These are phyloP conservation scores for Epistrophella euchroma DNA, from an alignment of 2,888 invertebrate species.

Conservation along the genomic window DNA sequence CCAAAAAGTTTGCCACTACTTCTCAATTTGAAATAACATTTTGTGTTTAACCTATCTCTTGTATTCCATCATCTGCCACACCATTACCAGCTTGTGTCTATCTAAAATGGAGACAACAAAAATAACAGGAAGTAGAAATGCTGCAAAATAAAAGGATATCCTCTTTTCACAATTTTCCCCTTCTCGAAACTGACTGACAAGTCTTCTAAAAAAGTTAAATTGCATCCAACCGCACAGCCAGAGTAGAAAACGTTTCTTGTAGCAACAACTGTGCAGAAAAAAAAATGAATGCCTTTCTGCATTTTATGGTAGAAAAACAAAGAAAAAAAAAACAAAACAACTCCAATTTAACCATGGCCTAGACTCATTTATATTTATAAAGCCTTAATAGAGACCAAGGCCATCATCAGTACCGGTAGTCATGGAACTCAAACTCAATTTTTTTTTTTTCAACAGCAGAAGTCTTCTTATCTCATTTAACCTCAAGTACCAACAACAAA, in stretches of 20 bases:
- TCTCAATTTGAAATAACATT: constrained; percentile 7
- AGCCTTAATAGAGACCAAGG: constrained; percentile 59
- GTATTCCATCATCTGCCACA: constrained; percentile 7
- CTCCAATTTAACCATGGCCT: constrained; percentile 82
- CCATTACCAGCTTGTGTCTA: neutral
- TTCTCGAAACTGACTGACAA: constrained; percentile 16
- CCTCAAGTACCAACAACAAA: constrained; percentile 15
- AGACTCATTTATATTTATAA: constrained; percentile 84
- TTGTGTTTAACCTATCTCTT: constrained; percentile 18
- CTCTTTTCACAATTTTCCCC: neutral
- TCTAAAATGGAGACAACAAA: constrained; percentile 9
- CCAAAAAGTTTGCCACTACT: neutral
- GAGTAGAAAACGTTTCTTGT: neutral
- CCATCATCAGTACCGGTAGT: neutral
- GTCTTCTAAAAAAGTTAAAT: constrained; percentile 50
- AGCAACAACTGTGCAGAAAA: neutral
- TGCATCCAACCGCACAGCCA: constrained; percentile 57
- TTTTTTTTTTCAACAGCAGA: neutral
- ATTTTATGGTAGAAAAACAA: constrained; percentile 34
- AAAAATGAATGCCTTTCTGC: constrained; percentile 39
- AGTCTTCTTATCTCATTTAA: neutral
- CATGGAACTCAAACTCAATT: neutral
- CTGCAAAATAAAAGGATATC: constrained; percentile 29
- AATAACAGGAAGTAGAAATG: constrained; percentile 16
- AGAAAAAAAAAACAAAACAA: constrained; percentile 66